phyloP scores from a whole-genome alignment of 2,113 vertebrate species.

The Anhinga rufa region DNA sequence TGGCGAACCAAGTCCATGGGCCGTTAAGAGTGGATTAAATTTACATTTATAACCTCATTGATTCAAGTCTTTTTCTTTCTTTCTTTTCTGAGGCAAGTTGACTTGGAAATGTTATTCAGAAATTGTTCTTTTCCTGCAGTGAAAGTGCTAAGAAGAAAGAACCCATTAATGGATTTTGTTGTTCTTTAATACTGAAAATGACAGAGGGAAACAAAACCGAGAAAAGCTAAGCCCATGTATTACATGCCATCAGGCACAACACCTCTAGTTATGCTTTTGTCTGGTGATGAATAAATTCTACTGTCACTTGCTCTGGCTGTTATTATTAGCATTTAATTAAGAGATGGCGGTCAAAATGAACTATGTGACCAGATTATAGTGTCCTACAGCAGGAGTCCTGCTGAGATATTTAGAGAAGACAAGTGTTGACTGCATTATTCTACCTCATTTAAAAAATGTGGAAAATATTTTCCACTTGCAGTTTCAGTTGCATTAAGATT shows the following conservation, averaged over 20 bases:
- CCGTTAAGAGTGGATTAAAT: slow-evolving; percentile 55
- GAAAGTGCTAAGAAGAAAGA: neutral
- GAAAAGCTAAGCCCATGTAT: neutral
- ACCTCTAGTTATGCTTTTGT: neutral
- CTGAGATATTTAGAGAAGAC: neutral
- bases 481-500: neutral
- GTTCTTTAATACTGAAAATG: neutral
- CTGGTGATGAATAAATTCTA: neutral
- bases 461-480: neutral
- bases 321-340: slow-evolving; percentile 44
- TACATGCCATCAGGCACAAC: neutral
- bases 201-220: neutral
- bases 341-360: neutral
- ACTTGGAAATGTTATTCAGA: slow-evolving; percentile 21
- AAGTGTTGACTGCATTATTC: neutral
- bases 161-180: neutral
- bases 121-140: neutral
- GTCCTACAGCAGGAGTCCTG: neutral
- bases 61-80: neutral
- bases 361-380: neutral
- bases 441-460: neutral
- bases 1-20: neutral
- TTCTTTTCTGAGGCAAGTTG: neutral
- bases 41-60: slow-evolving; percentile 38
- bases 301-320: neutral